Conservation (phyloP, 2,797 vertebrate species). For the Sebastes oblongus region DNA sequence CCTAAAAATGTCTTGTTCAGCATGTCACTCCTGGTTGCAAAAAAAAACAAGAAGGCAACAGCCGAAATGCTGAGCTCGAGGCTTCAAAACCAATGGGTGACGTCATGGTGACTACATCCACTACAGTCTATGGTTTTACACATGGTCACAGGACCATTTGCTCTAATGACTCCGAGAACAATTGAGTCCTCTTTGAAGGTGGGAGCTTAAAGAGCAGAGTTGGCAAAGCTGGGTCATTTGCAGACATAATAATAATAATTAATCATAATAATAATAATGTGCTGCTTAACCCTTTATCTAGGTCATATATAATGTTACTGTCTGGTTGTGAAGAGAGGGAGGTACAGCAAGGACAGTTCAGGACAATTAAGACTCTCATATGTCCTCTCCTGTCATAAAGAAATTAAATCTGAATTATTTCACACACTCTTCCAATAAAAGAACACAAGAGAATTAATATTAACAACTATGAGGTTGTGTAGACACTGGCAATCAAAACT, state of each 20-base stretch:
- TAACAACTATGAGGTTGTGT: neutral
- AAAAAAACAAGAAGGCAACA: no score
- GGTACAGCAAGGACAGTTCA: neutral
- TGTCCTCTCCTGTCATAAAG: neutral
- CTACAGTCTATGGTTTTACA: no score
- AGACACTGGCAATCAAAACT: slow-evolving; percentile 7
- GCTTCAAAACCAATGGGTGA: no score
- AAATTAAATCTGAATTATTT: neutral
- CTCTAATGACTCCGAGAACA: neutral
- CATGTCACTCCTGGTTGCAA: no score
- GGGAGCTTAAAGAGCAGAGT: neutral
- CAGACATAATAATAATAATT: no score
- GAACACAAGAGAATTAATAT: neutral
- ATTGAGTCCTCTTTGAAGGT: neutral
- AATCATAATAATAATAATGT: neutral
- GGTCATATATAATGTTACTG: neutral
- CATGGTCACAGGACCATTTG: neutral
- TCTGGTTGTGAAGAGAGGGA: neutral
- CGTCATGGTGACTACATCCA: no score
- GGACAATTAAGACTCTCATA: neutral
- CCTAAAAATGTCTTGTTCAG: no score
- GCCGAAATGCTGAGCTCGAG: no score
- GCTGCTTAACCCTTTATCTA: neutral
- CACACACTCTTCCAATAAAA: neutral
- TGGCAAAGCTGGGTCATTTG: neutral